A percentile compares a stretch with the other conserved stretches of the same genome.
Conservation (phyloP, 92 coral and sea anemone species). For the Palythoa caribaeorum region DNA sequence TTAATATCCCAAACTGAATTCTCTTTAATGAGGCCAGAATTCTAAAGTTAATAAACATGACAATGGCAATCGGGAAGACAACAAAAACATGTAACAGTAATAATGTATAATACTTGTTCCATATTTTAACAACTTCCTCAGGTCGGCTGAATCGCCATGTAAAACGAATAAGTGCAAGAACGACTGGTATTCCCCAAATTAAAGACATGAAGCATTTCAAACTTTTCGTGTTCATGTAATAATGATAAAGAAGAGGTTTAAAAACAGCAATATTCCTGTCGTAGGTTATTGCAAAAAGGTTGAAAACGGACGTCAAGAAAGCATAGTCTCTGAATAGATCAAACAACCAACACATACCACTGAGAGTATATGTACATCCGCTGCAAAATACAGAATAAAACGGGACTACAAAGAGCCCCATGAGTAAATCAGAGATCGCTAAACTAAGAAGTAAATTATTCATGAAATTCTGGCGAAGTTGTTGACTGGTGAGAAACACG, state of each 20-base stretch:
- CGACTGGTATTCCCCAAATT: constrained; percentile 65
- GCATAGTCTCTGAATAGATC: constrained; percentile 56
- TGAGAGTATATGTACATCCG: constrained; percentile 39
- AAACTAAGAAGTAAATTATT: constrained; percentile 73
- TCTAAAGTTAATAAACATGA: constrained; percentile 58
- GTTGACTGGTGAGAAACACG: constrained; percentile 52
- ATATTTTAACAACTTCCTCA: background rate
- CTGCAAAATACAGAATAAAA: constrained; percentile 71
- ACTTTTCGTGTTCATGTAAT: constrained; percentile 58
- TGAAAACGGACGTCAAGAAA: constrained; percentile 66
- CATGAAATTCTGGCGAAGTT: constrained; percentile 64
- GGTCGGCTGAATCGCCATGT: constrained; percentile 58
- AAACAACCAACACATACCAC: constrained; percentile 68
- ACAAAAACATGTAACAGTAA: constrained; percentile 65
- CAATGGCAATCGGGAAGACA: constrained; percentile 54
- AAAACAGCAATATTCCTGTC: constrained; percentile 76
- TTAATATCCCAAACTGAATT: constrained; percentile 21
- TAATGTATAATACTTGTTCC: constrained; percentile 63
- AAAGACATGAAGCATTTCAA: constrained; percentile 33
- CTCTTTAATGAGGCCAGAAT: constrained; percentile 65
- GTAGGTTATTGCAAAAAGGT: constrained; percentile 70
- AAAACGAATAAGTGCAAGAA: constrained; percentile 42
- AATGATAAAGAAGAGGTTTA: constrained; percentile 65
- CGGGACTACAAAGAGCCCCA: constrained; percentile 69
- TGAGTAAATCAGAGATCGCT: constrained; percentile 68